phyloP scores from a whole-genome alignment of 2,113 vertebrate species.

The Oreotragus oreotragus region DNA sequence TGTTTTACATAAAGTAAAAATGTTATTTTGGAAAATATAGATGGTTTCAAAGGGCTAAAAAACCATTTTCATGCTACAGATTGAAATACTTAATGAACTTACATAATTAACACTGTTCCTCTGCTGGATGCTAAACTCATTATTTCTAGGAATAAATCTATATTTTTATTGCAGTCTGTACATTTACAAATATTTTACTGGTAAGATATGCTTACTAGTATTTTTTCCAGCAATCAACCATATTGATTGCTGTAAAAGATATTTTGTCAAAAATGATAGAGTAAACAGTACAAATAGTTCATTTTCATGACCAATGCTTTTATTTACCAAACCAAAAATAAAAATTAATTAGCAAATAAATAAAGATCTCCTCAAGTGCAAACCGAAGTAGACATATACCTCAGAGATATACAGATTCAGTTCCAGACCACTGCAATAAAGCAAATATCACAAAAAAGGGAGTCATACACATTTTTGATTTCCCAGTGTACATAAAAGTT shows the following conservation, averaged over 20 bases:
- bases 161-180: neutral
- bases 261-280: neutral
- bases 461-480: neutral
- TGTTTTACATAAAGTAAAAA: neutral
- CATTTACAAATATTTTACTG: neutral
- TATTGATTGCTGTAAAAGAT: neutral
- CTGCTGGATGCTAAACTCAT: neutral
- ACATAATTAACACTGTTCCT: neutral
- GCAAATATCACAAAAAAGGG: neutral
- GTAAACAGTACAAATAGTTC: neutral
- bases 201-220: neutral
- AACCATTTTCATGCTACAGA: neutral
- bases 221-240: neutral
- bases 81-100: neutral
- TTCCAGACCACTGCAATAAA: neutral
- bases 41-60: neutral
- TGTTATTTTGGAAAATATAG: neutral
- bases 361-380: neutral
- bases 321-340: neutral
- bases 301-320: neutral
- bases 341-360: neutral
- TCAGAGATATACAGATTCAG: neutral
- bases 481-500: neutral
- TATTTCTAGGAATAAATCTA: neutral
- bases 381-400: neutral